Evolutionary conservation across 2,113 vertebrate species (phyloP), one percentile per base, ranked within the genome.

Genomic region (Chelonoidis abingdonii): DNA sequence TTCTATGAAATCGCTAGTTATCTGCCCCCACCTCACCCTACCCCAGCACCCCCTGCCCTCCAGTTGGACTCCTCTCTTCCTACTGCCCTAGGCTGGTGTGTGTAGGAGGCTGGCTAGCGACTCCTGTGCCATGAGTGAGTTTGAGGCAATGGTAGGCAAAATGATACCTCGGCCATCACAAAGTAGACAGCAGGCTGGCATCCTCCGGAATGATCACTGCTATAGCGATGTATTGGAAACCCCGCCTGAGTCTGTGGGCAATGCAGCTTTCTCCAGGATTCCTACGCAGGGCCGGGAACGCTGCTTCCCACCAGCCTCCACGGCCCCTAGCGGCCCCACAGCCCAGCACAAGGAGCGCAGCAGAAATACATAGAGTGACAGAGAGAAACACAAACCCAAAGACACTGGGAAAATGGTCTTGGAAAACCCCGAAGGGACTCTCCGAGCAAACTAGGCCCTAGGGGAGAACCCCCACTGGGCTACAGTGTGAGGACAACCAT

Each of bases 141-240:
- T 29, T 52, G 50, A 83, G 69, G 78, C 24, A 88, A 94, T 47
- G 82, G 84, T 93, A 94, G 95, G 92, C 93, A 94, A 94, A 80
- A 80, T 91, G 35, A 69, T 5, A 90, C 79, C 80, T 84, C 91
- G 44, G 47, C 59, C 19, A 2, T 1, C 6, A 1, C 25, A 2
- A 5, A 89, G 89, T 79, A 79, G 79, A 65, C 83, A 93, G 84
- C 44, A 0, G 0, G 9, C 86, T 76, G 91, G 86, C 90, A 95
- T 84, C 90, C 90, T 95, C 57, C 0, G 6, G 93, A 84, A 52
- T 29, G 9, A 1, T n/a, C 50, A 93, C 96, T 97, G 89, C 96
- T 96, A 96, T 96, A 96, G 95, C 94, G 65, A 97, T 97, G 89
- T 75, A 91, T 91, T 89, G 89, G 92, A 92, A 86, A 82, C 79